A percentile compares a stretch with the other conserved stretches of the same genome.
Conservation (phyloP, 2,797 vertebrate genomes). For the Gobio occitaniae region DNA sequence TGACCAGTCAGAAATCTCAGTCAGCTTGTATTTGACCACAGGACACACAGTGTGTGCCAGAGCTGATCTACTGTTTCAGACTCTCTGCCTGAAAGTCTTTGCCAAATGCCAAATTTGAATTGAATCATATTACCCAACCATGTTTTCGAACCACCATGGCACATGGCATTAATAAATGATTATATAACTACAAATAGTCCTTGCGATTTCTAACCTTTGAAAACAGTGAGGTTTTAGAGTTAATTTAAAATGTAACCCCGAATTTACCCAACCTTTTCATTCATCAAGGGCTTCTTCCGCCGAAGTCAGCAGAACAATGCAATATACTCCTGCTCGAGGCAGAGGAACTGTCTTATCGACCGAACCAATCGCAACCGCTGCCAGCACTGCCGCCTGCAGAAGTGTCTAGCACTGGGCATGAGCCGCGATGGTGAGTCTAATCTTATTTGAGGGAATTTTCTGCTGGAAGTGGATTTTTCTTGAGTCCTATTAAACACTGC, state of each 20-base stretch:
- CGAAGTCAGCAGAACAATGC: slow-evolving; percentile 94
- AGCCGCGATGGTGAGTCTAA: slow-evolving; percentile 88
- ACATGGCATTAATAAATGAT: background rate
- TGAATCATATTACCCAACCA: background rate
- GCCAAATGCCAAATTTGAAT: background rate
- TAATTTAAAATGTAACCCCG: background rate
- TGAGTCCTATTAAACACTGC: slow-evolving; percentile 1
- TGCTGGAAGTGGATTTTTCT: background rate
- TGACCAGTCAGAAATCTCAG: slow-evolving; percentile 25
- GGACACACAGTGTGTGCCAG: background rate
- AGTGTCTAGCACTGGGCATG: slow-evolving; percentile 92
- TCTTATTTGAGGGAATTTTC: background rate
- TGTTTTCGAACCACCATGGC: slow-evolving; percentile 3
- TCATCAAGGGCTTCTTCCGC: slow-evolving; percentile 88
- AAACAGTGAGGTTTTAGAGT: background rate
- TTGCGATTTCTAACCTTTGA: background rate
- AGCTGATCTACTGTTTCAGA: slow-evolving; percentile 21
- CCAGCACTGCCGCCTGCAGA: slow-evolving; percentile 94
- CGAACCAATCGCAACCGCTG: slow-evolving; percentile 94
- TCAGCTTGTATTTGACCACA: slow-evolving; percentile 11
- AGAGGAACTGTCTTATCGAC: slow-evolving; percentile 93
- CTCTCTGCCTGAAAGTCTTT: background rate
- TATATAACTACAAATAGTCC: background rate
- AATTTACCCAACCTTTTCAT: background rate
- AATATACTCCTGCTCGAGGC: slow-evolving; percentile 91